Percentiles rank a stretch among this genome's conserved stretches.
Conservation (phyloP, 1,140 invertebrate species). For the Magallana angulata region DNA sequence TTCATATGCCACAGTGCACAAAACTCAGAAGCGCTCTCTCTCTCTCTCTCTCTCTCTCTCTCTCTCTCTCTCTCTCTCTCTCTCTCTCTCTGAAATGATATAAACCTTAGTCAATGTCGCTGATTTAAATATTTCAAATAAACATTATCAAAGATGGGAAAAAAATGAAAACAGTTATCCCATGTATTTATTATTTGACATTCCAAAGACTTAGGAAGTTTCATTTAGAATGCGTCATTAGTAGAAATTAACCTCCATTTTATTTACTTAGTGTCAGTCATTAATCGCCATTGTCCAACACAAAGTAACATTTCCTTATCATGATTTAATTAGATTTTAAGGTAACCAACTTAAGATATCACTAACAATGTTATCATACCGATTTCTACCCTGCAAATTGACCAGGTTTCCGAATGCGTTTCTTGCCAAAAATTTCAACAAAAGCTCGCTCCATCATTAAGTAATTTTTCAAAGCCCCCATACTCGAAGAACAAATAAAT, state of each 20-base stretch:
- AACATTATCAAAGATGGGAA: no score
- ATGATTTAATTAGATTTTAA: constrained; percentile 28
- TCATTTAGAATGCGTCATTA: constrained; percentile 10
- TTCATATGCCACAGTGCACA: no score
- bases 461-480: constrained; percentile 26
- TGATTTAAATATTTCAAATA: no score
- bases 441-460: constrained; percentile 13
- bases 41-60: no score
- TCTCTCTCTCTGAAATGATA: no score
- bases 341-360: constrained; percentile 35
- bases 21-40: no score
- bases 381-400: background rate
- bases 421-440: constrained; percentile 26
- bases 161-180: no score
- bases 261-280: constrained; percentile 13
- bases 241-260: constrained; percentile 2
- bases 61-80: no score
- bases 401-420: constrained; percentile 19
- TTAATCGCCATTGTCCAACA: background rate
- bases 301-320: background rate
- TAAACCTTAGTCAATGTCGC: no score
- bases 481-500: constrained; percentile 35
- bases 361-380: constrained; percentile 8
- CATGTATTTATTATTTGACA: background rate
- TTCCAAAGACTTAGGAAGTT: background rate